Conservation (phyloP, 2,113 vertebrate species). For the Centropus bengalensis region DNA sequence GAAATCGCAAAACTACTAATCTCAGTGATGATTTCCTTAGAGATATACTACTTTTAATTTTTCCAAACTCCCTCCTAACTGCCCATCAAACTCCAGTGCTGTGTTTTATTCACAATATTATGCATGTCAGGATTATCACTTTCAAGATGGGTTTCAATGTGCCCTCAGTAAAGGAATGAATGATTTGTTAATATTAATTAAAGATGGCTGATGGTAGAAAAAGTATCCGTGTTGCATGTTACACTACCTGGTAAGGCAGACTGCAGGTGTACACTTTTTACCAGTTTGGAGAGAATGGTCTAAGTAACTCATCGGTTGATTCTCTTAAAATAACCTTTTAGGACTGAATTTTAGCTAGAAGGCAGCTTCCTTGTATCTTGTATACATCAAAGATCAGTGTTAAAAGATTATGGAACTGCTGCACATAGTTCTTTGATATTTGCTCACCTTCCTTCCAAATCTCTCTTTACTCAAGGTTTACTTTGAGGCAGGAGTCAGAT, state of each 20-base stretch:
- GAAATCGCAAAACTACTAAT: background rate
- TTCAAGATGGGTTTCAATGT: background rate
- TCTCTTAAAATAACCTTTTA: background rate
- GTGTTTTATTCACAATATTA: background rate
- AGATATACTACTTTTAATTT: background rate
- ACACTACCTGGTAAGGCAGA: background rate
- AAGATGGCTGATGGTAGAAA: background rate
- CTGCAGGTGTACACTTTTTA: background rate
- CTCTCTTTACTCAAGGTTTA: background rate
- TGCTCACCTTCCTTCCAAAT: background rate
- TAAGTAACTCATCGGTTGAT: background rate
- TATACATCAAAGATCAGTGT: background rate
- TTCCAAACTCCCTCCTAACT: background rate
- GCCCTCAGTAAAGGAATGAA: background rate
- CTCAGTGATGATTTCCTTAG: background rate
- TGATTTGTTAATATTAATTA: background rate
- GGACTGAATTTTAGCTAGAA: background rate
- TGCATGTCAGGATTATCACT: background rate
- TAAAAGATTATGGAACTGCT: background rate
- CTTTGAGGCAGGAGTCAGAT: background rate
- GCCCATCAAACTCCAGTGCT: background rate
- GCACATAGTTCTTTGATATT: background rate
- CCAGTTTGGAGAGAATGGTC: background rate
- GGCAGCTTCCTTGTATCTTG: background rate
- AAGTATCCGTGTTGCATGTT: background rate